Percentiles rank a stretch among this genome's conserved stretches.
Evolutionary conservation across 2,113 vertebrate genomes (phyloP).

Genomic region (Illadopsis cleaveri): DNA sequence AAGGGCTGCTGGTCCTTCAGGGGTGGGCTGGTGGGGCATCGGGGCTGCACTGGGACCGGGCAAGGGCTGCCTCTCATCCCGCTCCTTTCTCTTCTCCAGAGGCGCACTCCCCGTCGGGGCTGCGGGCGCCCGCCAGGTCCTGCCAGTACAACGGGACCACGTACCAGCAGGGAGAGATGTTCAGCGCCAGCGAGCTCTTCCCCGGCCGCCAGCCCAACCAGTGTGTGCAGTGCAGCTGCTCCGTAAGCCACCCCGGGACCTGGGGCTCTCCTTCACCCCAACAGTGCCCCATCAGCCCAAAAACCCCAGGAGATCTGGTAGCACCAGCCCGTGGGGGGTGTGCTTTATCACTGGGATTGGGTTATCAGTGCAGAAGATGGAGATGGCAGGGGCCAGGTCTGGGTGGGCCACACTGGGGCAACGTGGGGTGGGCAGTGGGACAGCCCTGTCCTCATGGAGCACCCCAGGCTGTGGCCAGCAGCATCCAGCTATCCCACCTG

Average conservation of each 20-base stretch:
- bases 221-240: constrained; percentile 93
- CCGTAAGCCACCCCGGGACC: constrained; percentile 67
- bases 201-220: constrained; percentile 86
- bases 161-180: constrained; percentile 89
- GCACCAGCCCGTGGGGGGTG: not conserved
- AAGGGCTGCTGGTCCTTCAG: not conserved
- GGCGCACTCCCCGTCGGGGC: constrained; percentile 82
- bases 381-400: not conserved
- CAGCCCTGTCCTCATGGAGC: not conserved
- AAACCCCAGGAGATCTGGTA: rapidly evolving
- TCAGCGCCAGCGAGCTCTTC: constrained; percentile 85
- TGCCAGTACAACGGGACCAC: constrained; percentile 87
- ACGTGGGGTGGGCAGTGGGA: not conserved
- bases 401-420: not conserved
- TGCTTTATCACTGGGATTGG: rapidly evolving
- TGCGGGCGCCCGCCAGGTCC: constrained; percentile 79
- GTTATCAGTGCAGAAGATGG: not conserved
- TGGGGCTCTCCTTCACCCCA: not conserved
- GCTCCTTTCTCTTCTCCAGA: constrained; percentile 62
- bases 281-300: too few relatives aligned
- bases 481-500: not conserved
- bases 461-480: not conserved
- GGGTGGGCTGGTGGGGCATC: not conserved
- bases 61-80: not conserved
- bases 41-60: rapidly evolving